These are phyloP conservation scores for Axea sp. DNA, from an alignment of 2,888 invertebrate species.

Conservation along the genomic window DNA sequence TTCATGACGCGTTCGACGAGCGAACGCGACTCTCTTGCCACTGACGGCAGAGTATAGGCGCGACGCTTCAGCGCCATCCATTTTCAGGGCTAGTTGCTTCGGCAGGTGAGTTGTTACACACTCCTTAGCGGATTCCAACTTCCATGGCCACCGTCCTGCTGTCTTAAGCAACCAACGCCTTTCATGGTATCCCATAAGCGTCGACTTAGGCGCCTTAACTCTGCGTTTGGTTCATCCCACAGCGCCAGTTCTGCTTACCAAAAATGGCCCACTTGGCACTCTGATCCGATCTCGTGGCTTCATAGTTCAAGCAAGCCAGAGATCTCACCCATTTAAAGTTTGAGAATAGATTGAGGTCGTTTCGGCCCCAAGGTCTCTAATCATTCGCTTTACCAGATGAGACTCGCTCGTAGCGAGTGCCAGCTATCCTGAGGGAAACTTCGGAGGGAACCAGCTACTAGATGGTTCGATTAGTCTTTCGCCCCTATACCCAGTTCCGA, in stretches of 20 bases:
- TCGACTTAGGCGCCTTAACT: conserved; percentile 74
- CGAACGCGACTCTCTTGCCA: conserved; percentile 82
- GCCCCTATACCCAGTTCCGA: conserved; percentile 84
- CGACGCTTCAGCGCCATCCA: conserved; percentile 84
- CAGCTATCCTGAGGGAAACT: conserved; percentile 70
- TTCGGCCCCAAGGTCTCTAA: conserved; percentile 86
- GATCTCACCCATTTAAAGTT: conserved; percentile 88
- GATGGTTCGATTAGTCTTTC: conserved; percentile 68
- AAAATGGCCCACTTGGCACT: conserved; percentile 86
- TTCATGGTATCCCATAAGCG: conserved; percentile 78
- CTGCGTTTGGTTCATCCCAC: conserved; percentile 83
- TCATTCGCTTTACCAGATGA: conserved; percentile 86
- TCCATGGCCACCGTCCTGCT: conserved; percentile 88
- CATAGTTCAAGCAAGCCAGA: conserved; percentile 82
- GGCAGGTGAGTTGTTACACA: conserved; percentile 82
- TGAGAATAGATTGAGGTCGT: conserved; percentile 87
- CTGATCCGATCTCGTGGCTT: conserved; percentile 81
- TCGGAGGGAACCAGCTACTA: conserved; percentile 72
- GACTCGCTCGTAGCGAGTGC: conserved; percentile 73
- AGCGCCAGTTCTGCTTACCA: conserved; percentile 90
- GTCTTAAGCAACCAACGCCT: conserved; percentile 78
- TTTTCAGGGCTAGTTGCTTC: conserved; percentile 85
- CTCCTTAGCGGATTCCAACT: conserved; percentile 83
- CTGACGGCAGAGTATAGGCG: conserved; percentile 76
- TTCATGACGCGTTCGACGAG: no score